These are phyloP conservation scores for Bos javanicus DNA, from an alignment of 2,113 vertebrate genomes.

Conservation along the genomic window DNA sequence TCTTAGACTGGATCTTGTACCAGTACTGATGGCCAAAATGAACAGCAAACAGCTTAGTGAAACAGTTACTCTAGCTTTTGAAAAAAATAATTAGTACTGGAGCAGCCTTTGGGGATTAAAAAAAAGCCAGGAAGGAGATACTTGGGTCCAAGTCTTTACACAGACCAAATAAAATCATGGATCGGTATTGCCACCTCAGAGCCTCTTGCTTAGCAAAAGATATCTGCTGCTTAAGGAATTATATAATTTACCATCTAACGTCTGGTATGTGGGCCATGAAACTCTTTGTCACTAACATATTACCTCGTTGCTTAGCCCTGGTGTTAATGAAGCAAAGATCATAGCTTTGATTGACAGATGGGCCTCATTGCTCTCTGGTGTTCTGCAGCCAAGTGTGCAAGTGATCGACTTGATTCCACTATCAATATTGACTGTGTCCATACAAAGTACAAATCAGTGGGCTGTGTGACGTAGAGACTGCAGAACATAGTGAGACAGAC, in stretches of 20 bases:
- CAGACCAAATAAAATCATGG: background rate
- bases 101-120: background rate
- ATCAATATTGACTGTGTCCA: background rate
- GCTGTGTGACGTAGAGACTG: background rate
- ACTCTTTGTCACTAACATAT: conserved; percentile 15
- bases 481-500: conserved; percentile 6
- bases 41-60: conserved; percentile 27
- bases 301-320: background rate
- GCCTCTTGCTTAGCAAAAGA: background rate
- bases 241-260: background rate
- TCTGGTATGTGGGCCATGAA: background rate
- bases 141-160: background rate
- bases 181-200: background rate
- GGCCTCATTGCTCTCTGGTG: background rate
- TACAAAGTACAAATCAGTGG: conserved; percentile 11
- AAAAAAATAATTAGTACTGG: conserved; percentile 39
- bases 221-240: conserved; percentile 4
- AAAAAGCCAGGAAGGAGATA: background rate
- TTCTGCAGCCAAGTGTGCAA: background rate
- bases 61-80: conserved; percentile 30
- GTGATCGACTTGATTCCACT: background rate
- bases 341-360: conserved; percentile 62
- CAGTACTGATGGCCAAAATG: background rate
- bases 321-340: conserved; percentile 51
- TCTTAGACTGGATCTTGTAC: conserved; percentile 44